Evolutionary conservation across 2,888 invertebrate genomes (phyloP).

Genomic region (Caenorhabditis wallacei): DNA sequence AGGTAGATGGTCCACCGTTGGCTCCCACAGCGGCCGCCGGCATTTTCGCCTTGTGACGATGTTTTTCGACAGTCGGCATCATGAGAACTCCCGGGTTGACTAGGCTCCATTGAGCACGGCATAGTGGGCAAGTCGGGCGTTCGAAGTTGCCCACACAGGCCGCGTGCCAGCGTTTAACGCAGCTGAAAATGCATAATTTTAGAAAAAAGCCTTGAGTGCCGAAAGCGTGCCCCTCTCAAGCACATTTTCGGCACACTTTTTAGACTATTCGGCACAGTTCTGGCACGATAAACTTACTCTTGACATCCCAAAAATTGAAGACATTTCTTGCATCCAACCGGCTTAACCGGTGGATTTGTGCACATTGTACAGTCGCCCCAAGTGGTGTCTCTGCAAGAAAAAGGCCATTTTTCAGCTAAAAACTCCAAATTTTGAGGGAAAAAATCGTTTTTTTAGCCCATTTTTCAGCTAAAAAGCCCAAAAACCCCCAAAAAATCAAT

Average conservation of each 20-base stretch:
- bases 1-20: too few relatives aligned
- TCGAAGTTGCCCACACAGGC: neutral
- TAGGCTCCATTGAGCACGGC: slow-evolving; percentile 31
- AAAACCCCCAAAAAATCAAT: too few relatives aligned
- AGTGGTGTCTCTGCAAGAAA: slow-evolving; percentile 36
- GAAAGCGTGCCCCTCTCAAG: too few relatives aligned
- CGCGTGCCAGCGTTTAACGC: slow-evolving; percentile 32
- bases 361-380: slow-evolving; percentile 60
- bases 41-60: slow-evolving; percentile 5
- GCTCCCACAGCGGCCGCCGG: too few relatives aligned
- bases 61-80: slow-evolving; percentile 28
- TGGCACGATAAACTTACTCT: slow-evolving; percentile 21
- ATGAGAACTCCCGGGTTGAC: slow-evolving; percentile 1
- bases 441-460: too few relatives aligned
- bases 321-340: slow-evolving; percentile 49
- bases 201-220: too few relatives aligned
- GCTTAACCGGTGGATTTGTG: slow-evolving; percentile 27
- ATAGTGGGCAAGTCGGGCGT: slow-evolving; percentile 40
- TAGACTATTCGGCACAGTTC: neutral
- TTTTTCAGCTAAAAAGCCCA: neutral
- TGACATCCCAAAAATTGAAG: slow-evolving; percentile 43
- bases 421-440: too few relatives aligned
- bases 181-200: slow-evolving; percentile 51
- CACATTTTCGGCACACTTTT: too few relatives aligned
- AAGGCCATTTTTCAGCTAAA: too few relatives aligned